phyloP scores from a whole-genome alignment of 2,888 invertebrate genomes.

The Aspidapion aeneum region DNA sequence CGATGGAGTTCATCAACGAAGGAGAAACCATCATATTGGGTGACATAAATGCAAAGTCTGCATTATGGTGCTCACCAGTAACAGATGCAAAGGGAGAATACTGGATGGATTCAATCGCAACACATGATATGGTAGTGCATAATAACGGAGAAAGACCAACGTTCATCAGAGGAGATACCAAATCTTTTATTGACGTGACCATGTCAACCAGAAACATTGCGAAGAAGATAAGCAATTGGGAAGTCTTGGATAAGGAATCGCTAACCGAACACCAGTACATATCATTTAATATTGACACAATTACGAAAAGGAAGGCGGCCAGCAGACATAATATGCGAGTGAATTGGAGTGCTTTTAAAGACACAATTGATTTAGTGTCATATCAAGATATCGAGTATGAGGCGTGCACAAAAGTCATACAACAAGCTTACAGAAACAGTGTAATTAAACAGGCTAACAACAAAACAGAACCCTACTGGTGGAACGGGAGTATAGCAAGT shows the following conservation, averaged over 20 bases:
- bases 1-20: background rate
- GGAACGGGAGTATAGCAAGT: slow-evolving; percentile 7
- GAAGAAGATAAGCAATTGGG: slow-evolving; percentile 8
- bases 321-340: background rate
- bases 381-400: background rate
- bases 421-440: slow-evolving; percentile 1
- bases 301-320: background rate
- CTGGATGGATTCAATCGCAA: slow-evolving; percentile 29
- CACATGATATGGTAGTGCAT: slow-evolving; percentile 18
- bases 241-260: slow-evolving; percentile 10
- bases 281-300: slow-evolving; percentile 7
- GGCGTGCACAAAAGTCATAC: background rate
- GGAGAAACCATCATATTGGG: background rate
- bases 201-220: slow-evolving; percentile 5
- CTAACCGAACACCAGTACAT: slow-evolving; percentile 8
- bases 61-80: slow-evolving; percentile 28
- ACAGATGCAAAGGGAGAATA: slow-evolving; percentile 26
- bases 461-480: slow-evolving; percentile 5
- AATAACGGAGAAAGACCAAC: slow-evolving; percentile 9
- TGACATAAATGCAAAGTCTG: slow-evolving; percentile 4
- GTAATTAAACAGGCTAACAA: background rate
- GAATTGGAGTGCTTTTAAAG: background rate
- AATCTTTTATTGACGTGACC: slow-evolving; percentile 12
- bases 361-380: background rate
- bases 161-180: slow-evolving; percentile 10